Evolutionary conservation across 2,888 invertebrate species (phyloP), one percentile per base, ranked within the genome.

Genomic region (Protonemura montana): DNA sequence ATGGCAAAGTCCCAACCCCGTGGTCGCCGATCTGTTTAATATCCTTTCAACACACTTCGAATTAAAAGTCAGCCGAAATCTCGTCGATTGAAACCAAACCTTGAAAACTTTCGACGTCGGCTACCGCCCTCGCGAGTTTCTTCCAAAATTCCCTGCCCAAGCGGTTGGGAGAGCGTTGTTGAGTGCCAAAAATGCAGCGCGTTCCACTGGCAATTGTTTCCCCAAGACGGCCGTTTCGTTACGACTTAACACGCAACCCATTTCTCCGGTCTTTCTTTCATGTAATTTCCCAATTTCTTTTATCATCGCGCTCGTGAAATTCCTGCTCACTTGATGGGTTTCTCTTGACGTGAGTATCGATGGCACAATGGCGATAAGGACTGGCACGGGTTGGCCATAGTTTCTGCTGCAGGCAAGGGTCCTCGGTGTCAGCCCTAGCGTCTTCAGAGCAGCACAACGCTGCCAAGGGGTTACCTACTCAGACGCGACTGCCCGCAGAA

Each of bases 391-490:
- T 27, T 28, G 84, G 10, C 84, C 76, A 76, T 76, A 84, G 84
- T 84, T 59, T 30, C 6, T 29, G 41, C 35, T 16, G 82, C 30
- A 26, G 35, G 21, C 35, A 82, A 82, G 82, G 21, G 84, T 76
- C 84, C 59, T 84, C 84, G 82, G 82, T 41, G 82, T 82, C 82
- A 82, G 10, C 84, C 28, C 7, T 78, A 25, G n/a, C 83, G 83
- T 83, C 83, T 76, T 84, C 16, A 10, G 35, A 3, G 35, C 35
- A 35, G 35, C 35, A 3, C 27, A n/a, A 30, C 59, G 59, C n/a
- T 5, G n/a, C 27, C 84, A 84, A 84, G 84, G 82, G 84, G 84
- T 84, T 84, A 84, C n/a, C n/a, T n/a, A n/a, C 84, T 59, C 76
- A 41, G 42, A 83, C 83, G 83, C 83, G 29, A n/a, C 30, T 29